Percentiles rank a stretch among this genome's conserved stretches.
These are phyloP conservation scores for Abscondita cerata DNA, from an alignment of 2,888 invertebrate species.

Conservation along the genomic window DNA sequence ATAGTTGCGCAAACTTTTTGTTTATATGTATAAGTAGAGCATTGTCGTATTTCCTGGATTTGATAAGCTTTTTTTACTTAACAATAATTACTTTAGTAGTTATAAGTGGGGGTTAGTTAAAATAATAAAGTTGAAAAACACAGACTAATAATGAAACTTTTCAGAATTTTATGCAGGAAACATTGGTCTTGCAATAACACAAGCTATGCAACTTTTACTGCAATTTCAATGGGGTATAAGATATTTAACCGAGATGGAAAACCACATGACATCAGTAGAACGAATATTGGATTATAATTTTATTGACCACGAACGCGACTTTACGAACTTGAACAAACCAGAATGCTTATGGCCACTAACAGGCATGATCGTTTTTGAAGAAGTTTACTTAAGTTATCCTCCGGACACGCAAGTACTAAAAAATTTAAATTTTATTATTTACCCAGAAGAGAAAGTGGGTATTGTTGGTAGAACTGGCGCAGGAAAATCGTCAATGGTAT, in stretches of 20 bases:
- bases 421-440: conserved; percentile 69
- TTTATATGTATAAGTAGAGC: conserved; percentile 46
- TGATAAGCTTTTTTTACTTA: conserved; percentile 16
- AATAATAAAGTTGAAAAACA: not conserved
- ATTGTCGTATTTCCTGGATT: conserved; percentile 22
- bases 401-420: conserved; percentile 76
- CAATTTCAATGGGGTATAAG: conserved; percentile 70
- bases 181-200: conserved; percentile 83
- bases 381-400: conserved; percentile 75
- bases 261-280: conserved; percentile 90
- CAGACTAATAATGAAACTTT: not conserved
- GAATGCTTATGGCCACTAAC: conserved; percentile 68
- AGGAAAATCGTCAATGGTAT: conserved; percentile 77
- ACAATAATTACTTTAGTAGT: conserved; percentile 19
- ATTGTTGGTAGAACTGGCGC: conserved; percentile 85
- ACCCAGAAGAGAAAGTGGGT: conserved; percentile 74
- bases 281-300: conserved; percentile 64
- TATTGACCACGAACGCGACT: conserved; percentile 59
- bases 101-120: conserved; percentile 15
- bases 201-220: conserved; percentile 79
- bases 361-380: conserved; percentile 71
- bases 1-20: conserved; percentile 52
- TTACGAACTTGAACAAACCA: too few relatives aligned
- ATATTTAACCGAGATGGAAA: conserved; percentile 84
- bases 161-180: conserved; percentile 66